Evolutionary conservation across 2,113 vertebrate species (phyloP), one percentile per base, ranked within the genome.

Genomic region (Menura novaehollandiae): DNA sequence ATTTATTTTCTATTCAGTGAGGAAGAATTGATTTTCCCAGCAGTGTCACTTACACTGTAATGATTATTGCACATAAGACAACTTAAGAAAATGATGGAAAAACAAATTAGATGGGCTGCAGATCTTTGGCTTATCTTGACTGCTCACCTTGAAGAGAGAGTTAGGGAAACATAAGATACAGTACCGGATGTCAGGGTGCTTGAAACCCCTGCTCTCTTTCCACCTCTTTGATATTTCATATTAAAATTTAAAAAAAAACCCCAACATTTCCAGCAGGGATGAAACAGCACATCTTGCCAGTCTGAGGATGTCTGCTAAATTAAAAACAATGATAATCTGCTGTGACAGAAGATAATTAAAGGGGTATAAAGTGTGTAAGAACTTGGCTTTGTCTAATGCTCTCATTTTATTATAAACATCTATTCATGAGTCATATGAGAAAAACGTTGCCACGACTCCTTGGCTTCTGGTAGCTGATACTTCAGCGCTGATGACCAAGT

Each of bases 11-110:
- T 94, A 74, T 97, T 96, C 91, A 92, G 91, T 85, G 63, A 88
- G 89, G 88, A 97, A 95, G 80, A 97, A 96, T 82, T 95, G 82
- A 97, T 98, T 97, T 97, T 81, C 82, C 91, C 89, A 95, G 93
- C 88, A 96, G 93, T 94, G 89, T 96, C 88, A 89, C 92, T 97
- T 97, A 79, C 15, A 75, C 74, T 84, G 41, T 91, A 97, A 97
- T 87, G 95, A 97, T 97, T 92, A 96, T 92, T 96, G 82, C 92
- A 94, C 66, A 3, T 55, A 78, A 91, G 79, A 91, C 79, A 96
- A 94, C 89, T 98, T 96, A 92, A 95, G 83, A 87, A 95, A 97
- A 95, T 91, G 85, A 95, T 80, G 71, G 46, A 91, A 97, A 97
- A 92, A 79, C 79, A 94, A 95, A 97, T 92, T 46, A 96, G 75